Base-by-base conservation (phyloP, 1,140 invertebrate species). In the Daktulosphaira vitifoliae region DNA sequence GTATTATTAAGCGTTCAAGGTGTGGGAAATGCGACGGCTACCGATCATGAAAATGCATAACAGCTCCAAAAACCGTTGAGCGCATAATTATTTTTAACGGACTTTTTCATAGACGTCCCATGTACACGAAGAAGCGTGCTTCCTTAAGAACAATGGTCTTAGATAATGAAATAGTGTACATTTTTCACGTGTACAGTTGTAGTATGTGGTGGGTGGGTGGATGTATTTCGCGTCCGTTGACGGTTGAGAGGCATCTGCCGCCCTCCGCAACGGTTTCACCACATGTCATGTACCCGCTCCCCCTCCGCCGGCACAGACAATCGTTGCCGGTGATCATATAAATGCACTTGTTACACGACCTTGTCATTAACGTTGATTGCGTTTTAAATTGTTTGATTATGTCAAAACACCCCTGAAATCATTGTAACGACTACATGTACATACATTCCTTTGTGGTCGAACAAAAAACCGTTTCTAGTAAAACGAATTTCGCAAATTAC, bases 311-410 rank as follows among this genome's bases (percentile, higher is more conserved):
- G n/a, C n/a, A n/a, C n/a, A n/a, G n/a, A n/a, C n/a, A n/a, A n/a
- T n/a, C n/a, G 20, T 38, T 13, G 15, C 9, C 39, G 39, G n/a
- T 37, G 53, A 6, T n/a, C 38, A 13, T 23, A 23, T 53, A 53
- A 53, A 53, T 39, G 56, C 56, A 62, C 56, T 62, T 62, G 56
- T 62, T 62, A 62, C 56, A 50, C 56, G 56, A 20, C 56, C 56
- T 62, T 62, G 56, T 62, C 56, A 48, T 62, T 62, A 62, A 62
- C 56, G 56, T 62, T 62, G 56, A 62, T 62, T 62, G 42, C 56
- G 42, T 62, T 62, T 62, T 62, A 62, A 62, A 62, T 62, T 46
- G 56, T 62, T 33, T 25, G 56, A 62, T 62, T 62, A 13, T 50
- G 56, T 62, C 56, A 62, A n/a, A 62, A 62, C 56, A 48, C 42